A percentile compares a stretch with the other conserved stretches of the same genome.
These are phyloP conservation scores for Macrophya annulata DNA, from an alignment of 2,888 invertebrate genomes.

Conservation along the genomic window DNA sequence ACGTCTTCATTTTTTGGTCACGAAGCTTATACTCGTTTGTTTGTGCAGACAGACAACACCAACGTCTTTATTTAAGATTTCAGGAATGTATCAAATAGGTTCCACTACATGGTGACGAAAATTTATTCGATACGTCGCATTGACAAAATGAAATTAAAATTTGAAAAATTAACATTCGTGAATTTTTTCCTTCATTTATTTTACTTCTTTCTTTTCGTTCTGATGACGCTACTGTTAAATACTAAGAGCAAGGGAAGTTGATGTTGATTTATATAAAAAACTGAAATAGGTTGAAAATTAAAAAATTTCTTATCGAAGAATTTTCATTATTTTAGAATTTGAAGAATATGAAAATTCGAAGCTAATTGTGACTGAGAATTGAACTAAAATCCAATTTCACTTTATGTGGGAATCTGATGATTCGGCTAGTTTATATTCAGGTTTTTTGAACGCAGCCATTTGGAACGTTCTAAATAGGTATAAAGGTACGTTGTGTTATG, in stretches of 20 bases:
- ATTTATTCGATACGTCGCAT: neutral
- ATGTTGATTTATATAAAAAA: too few relatives aligned
- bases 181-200: too few relatives aligned
- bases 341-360: neutral
- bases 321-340: neutral
- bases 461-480: constrained; percentile 76
- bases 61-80: constrained; percentile 22
- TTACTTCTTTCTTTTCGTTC: neutral
- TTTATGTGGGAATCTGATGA: neutral
- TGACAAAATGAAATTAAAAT: too few relatives aligned
- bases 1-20: constrained; percentile 21
- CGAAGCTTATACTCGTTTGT: neutral
- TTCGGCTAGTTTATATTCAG: constrained; percentile 30
- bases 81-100: constrained; percentile 28
- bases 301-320: too few relatives aligned
- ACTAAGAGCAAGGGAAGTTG: too few relatives aligned
- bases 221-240: neutral
- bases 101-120: neutral
- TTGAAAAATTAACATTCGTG: too few relatives aligned
- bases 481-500: neutral
- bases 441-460: constrained; percentile 73
- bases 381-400: neutral
- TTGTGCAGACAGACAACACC: neutral
- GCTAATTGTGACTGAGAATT: neutral
- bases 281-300: too few relatives aligned